These are phyloP conservation scores for Hirtodrosophila cameraria DNA, from an alignment of 2,888 invertebrate species.

Conservation along the genomic window DNA sequence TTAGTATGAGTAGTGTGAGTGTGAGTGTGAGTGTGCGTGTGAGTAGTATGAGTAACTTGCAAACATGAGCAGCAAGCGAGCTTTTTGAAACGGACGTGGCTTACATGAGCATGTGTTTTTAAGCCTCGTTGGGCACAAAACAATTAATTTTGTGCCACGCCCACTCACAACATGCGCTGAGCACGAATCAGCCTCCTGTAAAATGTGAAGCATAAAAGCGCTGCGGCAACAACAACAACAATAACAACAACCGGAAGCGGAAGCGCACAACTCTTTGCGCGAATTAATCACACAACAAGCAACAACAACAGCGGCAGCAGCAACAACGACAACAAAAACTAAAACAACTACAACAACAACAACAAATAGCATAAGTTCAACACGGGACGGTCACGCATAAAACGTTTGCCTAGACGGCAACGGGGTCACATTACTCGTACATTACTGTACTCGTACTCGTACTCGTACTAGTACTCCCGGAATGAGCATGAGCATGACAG, in stretches of 20 bases:
- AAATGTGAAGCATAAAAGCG: constrained; percentile 76
- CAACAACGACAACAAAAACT: constrained; percentile 30
- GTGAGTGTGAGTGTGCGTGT: constrained; percentile 5
- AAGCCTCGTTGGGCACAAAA: constrained; percentile 81
- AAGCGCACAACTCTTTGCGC: constrained; percentile 81
- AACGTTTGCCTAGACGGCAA: constrained; percentile 37
- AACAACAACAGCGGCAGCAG: constrained; percentile 29
- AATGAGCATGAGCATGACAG: too few relatives aligned
- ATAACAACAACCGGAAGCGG: constrained; percentile 69
- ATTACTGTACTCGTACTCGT: constrained; percentile 35
- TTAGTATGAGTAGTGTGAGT: constrained; percentile 6
- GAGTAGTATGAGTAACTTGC: constrained; percentile 7
- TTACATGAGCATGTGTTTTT: constrained; percentile 80
- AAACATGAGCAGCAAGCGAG: constrained; percentile 31
- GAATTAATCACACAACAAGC: constrained; percentile 77
- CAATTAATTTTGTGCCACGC: constrained; percentile 78
- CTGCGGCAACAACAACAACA: constrained; percentile 41
- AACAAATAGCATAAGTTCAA: constrained; percentile 5
- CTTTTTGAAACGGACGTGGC: constrained; percentile 74
- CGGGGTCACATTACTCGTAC: constrained; percentile 19
- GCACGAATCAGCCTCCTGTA: constrained; percentile 75
- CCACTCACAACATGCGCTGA: constrained; percentile 48
- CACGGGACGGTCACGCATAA: constrained; percentile 49
- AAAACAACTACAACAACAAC: constrained; percentile 14
- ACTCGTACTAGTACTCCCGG: too few relatives aligned